A percentile compares a stretch with the other conserved stretches of the same genome.
These are phyloP conservation scores for Tethya wilhelma DNA, from an alignment of 37 sponge, comb jelly and placozoan genomes.

Conservation along the genomic window DNA sequence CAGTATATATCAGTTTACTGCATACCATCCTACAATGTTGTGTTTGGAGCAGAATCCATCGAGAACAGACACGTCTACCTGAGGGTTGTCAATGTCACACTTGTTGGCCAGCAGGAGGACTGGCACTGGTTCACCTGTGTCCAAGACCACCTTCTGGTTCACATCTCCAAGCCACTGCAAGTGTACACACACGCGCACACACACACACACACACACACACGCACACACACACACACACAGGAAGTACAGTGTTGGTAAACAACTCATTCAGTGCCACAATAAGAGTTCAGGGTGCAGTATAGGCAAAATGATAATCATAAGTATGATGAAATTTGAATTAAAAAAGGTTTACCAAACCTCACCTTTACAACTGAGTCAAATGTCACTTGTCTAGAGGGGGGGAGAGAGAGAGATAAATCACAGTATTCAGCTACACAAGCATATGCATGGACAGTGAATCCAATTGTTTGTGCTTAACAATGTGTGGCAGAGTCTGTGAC, in stretches of 20 bases:
- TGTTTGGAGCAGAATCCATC: conserved; percentile 51
- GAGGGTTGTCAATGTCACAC: conserved; percentile 42
- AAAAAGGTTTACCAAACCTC: conserved; percentile 9
- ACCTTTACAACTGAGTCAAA: conserved; percentile 91
- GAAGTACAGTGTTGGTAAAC: too few species aligned
- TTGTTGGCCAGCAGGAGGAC: conserved; percentile 89
- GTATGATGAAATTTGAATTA: neutral
- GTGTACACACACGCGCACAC: too few species aligned
- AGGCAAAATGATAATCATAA: conserved; percentile 7
- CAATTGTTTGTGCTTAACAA: neutral
- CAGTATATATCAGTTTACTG: too few species aligned
- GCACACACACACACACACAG: neutral
- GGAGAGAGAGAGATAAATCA: neutral
- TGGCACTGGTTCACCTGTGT: conserved; percentile 89
- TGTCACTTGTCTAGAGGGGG: conserved; percentile 66
- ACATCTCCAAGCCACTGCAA: conserved; percentile 95
- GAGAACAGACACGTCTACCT: conserved; percentile 19
- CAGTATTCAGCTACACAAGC: neutral
- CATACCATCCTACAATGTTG: conserved; percentile 56
- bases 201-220: too few species aligned
- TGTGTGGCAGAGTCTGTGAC: too few species aligned
- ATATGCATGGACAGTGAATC: neutral
- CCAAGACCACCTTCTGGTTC: conserved; percentile 83
- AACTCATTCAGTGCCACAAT: too few species aligned
- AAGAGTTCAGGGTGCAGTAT: too few species aligned